Conservation (phyloP, 2,888 invertebrate genomes). For the Nowickia ferox region DNA sequence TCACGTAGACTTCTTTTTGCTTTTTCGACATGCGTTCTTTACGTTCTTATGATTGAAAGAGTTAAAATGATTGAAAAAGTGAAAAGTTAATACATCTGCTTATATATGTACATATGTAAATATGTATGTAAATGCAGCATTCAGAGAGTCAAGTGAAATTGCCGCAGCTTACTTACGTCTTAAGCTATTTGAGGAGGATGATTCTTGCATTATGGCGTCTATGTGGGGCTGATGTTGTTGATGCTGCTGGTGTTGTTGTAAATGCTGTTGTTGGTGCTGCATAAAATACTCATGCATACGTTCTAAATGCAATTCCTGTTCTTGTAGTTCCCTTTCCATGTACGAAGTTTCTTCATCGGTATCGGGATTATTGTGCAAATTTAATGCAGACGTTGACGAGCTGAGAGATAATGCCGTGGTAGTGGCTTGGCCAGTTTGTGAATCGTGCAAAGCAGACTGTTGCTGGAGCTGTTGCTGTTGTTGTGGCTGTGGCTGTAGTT, state of each 20-base stretch:
- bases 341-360: conserved; percentile 67
- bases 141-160: neutral
- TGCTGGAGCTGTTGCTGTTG: conserved; percentile 52
- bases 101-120: neutral
- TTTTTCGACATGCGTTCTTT: conserved; percentile 81
- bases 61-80: conserved; percentile 29
- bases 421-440: conserved; percentile 63
- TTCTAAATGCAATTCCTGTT: conserved; percentile 73
- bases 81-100: conserved; percentile 36
- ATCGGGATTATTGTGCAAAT: conserved; percentile 70
- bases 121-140: no score
- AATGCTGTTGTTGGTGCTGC: conserved; percentile 79
- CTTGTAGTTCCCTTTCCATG: conserved; percentile 69
- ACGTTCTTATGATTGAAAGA: conserved; percentile 75
- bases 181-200: conserved; percentile 77
- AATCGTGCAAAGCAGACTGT: conserved; percentile 65
- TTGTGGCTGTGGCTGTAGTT: conserved; percentile 46
- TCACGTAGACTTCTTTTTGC: conserved; percentile 80
- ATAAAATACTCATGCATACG: conserved; percentile 76
- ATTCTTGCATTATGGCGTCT: conserved; percentile 77
- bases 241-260: conserved; percentile 71
- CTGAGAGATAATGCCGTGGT: conserved; percentile 65
- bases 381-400: conserved; percentile 69
- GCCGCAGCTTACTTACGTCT: conserved; percentile 76
- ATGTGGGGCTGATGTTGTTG: conserved; percentile 77